These are phyloP conservation scores for Steinernema feltiae DNA, from an alignment of 1,140 invertebrate genomes.

Conservation along the genomic window DNA sequence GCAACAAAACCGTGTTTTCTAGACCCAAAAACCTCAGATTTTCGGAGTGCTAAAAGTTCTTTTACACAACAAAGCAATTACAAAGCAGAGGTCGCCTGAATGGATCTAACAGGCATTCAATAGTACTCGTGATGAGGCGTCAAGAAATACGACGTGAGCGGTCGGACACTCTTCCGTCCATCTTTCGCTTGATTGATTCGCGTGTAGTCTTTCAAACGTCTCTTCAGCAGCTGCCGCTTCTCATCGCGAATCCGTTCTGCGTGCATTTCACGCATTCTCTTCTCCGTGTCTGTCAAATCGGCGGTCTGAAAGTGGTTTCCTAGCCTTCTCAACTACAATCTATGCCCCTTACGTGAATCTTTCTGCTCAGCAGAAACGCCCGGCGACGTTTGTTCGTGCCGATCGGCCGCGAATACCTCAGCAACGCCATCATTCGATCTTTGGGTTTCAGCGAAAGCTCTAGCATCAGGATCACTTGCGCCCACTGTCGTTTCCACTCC, in stretches of 20 bases:
- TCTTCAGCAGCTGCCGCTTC: too few species aligned
- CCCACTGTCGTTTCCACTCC: conserved; percentile 98
- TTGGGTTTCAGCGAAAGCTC: conserved; percentile 84
- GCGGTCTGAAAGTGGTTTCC: background rate
- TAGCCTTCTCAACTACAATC: background rate
- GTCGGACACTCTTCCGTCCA: too few species aligned
- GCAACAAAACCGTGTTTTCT: too few species aligned
- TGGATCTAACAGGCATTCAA: too few species aligned
- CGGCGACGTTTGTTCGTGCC: conserved; percentile 67
- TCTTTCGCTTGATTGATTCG: too few species aligned
- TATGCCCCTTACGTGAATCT: background rate
- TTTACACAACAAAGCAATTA: too few species aligned
- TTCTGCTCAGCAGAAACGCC: background rate
- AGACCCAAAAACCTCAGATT: too few species aligned
- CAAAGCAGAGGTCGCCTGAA: too few species aligned
- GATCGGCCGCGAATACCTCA: conserved; percentile 89
- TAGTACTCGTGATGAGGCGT: too few species aligned
- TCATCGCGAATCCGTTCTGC: background rate
- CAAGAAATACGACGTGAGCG: too few species aligned
- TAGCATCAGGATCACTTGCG: conserved; percentile 88
- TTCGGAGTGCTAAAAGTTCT: too few species aligned
- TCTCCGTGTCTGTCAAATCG: background rate
- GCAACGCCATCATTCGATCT: conserved; percentile 75
- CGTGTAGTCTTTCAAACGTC: too few species aligned
- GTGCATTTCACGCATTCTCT: background rate